phyloP scores from a whole-genome alignment of 2,888 invertebrate species.

The Siphlonurus alternatus region DNA sequence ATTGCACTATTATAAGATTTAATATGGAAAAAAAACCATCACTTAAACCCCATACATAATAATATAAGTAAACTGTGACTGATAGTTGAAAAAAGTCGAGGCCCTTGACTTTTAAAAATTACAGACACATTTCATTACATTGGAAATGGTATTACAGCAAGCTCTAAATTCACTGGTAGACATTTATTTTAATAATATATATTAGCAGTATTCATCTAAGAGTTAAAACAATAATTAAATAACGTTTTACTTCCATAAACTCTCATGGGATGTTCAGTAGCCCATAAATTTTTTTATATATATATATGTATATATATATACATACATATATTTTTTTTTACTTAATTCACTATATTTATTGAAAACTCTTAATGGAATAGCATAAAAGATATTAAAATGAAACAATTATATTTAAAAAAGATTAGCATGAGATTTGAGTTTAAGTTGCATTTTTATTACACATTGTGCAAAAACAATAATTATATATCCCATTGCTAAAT shows the following conservation, averaged over 20 bases:
- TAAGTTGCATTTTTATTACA: no score
- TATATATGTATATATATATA: neutral
- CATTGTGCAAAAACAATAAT: no score
- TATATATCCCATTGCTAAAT: no score
- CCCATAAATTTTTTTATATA: neutral
- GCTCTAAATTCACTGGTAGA: neutral
- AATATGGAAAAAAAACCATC: neutral
- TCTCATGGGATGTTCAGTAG: no score
- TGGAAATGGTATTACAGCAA: neutral
- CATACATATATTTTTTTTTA: neutral
- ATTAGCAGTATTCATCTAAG: neutral
- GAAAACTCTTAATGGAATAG: neutral
- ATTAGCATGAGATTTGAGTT: no score
- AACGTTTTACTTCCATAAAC: no score
- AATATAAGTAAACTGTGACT: neutral
- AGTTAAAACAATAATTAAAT: neutral
- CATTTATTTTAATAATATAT: neutral
- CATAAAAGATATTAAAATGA: neutral
- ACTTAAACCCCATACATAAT: neutral
- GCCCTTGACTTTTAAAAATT: neutral
- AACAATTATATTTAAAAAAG: neutral
- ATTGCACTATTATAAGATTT: neutral
- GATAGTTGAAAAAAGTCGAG: neutral
- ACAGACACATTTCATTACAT: neutral
- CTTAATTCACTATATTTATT: neutral